Evolutionary conservation across 2,888 invertebrate species (phyloP), one percentile per base, ranked within the genome.

Genomic region (Schizaphis graminum): DNA sequence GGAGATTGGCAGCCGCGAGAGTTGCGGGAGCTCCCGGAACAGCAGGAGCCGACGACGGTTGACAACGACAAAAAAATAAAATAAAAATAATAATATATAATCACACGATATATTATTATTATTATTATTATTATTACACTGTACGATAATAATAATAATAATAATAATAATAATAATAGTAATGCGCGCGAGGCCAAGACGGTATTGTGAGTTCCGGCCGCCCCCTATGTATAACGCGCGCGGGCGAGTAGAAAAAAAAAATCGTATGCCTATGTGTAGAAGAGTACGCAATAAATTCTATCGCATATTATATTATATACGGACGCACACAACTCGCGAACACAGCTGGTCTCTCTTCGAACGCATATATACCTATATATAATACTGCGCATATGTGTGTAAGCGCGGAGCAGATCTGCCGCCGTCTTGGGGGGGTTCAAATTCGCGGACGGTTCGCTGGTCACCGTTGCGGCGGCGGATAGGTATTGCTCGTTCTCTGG

Each of bases 361-460:
- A 86, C 92, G 49, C 0, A 49, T 35, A 21, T 41, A 89, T 26
- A 47, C 16, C 57, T 41, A 47, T n/a, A 49, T 41, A 44, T 10
- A n/a, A n/a, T n/a, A n/a, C n/a, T n/a, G n/a, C n/a, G n/a, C n/a
- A n/a, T n/a, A n/a, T n/a, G n/a, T n/a, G n/a, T n/a, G 11, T 41
- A 49, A 24, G 53, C 28, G 28, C n/a, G n/a, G n/a, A 13, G 90
- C 90, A 85, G 56, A 88, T 77, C 84, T 53, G 56, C 56, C 35
- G 89, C 44, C 28, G 89, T n/a, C 21, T 53, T 21, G 53, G 28
- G 26, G 26, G 67, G n/a, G 77, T 93, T 94, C 94, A 94, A 91
- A 94, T 67, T 91, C 61, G 90, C 94, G 94, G 94, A 94, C 94
- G 94, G 91, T 94, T 90, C 44, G 44, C 90, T 94, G 94, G 94